Evolutionary conservation across 2,888 invertebrate species (phyloP).

Genomic region (Torymus texanus): DNA sequence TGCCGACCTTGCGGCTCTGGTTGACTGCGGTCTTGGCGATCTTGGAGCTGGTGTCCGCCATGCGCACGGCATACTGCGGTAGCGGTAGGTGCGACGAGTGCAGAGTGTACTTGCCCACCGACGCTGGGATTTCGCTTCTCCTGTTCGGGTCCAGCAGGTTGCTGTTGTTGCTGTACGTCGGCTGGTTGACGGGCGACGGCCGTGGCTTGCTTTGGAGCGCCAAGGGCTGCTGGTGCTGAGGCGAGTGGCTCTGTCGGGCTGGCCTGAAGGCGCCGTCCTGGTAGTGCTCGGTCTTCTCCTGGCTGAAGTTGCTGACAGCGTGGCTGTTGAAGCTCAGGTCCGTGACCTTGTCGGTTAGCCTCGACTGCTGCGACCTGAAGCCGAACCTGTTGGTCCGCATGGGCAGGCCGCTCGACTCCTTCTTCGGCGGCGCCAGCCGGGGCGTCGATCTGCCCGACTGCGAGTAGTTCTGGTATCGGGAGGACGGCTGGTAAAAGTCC

Average conservation of each 20-base stretch:
- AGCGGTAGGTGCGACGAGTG: conserved; percentile 85
- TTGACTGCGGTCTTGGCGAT: conserved; percentile 85
- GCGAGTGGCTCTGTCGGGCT: conserved; percentile 61
- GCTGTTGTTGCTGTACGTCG: conserved; percentile 8
- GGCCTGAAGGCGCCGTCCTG: conserved; percentile 58
- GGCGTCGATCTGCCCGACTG: conserved; percentile 82
- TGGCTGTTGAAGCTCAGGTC: conserved; percentile 77
- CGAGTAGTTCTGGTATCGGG: conserved; percentile 66
- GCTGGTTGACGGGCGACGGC: conserved; percentile 68
- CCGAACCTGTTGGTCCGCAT: conserved; percentile 86
- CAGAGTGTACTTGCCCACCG: conserved; percentile 79
- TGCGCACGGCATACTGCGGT: conserved; percentile 82
- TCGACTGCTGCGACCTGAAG: conserved; percentile 81
- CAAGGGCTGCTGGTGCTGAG: conserved; percentile 61
- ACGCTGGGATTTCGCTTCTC: conserved; percentile 61
- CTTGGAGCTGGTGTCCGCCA: conserved; percentile 80
- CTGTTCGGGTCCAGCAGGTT: conserved; percentile 10
- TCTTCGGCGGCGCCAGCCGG: conserved; percentile 81
- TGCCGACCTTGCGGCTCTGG: conserved; percentile 80
- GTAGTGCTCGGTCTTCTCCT: conserved; percentile 73
- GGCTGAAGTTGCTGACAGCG: conserved; percentile 76
- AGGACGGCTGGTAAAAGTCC: conserved; percentile 65
- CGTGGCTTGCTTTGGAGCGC: conserved; percentile 72
- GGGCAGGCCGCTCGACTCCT: conserved; percentile 79
- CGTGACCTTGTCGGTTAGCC: conserved; percentile 82